These are phyloP conservation scores for Otus scops DNA, from an alignment of 2,797 vertebrate genomes.

Conservation along the genomic window DNA sequence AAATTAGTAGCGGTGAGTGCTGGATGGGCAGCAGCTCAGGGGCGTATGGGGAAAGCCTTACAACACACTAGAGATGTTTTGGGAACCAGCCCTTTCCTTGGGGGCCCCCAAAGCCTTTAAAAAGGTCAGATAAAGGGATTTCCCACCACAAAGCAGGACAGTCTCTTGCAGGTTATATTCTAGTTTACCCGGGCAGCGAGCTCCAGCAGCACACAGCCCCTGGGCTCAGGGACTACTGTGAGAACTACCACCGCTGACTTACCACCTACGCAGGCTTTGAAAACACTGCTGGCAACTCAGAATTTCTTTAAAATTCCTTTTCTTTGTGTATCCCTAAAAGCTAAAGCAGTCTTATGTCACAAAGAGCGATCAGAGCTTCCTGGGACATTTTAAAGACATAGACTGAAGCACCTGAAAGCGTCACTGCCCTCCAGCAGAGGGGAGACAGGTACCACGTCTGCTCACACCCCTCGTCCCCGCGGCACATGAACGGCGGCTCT, in stretches of 20 bases:
- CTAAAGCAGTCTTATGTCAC: background rate
- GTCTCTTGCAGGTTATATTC: background rate
- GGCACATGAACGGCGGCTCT: background rate
- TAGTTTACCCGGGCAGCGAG: background rate
- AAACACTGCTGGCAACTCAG: background rate
- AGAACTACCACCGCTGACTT: background rate
- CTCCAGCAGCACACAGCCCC: background rate
- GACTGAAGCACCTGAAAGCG: background rate
- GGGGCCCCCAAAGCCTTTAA: background rate
- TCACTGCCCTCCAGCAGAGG: background rate
- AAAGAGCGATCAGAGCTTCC: background rate
- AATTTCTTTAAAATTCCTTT: background rate
- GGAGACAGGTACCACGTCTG: accelerated
- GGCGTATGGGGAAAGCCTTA: background rate
- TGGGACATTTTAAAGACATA: background rate
- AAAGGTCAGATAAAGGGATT: background rate
- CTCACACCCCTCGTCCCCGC: background rate
- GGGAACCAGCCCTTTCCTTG: background rate
- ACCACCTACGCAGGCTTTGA: background rate
- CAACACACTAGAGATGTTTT: background rate
- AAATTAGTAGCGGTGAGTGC: conserved; percentile 1
- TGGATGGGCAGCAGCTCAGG: background rate
- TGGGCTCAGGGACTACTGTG: background rate
- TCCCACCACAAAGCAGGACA: background rate
- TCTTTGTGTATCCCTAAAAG: background rate